phyloP scores from a whole-genome alignment of 2,888 invertebrate genomes.

The Netelia melanura region DNA sequence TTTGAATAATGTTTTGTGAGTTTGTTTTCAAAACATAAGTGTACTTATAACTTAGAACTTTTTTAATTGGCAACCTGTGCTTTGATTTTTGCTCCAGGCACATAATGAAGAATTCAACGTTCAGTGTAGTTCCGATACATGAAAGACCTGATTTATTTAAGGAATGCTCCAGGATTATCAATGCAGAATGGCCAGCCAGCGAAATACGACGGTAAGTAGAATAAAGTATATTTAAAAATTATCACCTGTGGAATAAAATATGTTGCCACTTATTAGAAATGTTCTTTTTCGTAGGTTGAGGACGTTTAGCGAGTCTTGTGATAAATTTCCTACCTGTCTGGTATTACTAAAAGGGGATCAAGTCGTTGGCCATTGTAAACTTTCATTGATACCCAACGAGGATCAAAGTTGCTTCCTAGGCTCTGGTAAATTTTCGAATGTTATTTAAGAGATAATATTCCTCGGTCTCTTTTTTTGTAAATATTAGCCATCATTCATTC shows the following conservation, averaged over 20 bases:
- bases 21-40: constrained; percentile 9
- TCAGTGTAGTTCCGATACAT: constrained; percentile 89
- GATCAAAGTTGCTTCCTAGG: constrained; percentile 92
- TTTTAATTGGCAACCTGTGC: constrained; percentile 19
- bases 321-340: constrained; percentile 90
- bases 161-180: constrained; percentile 91
- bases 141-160: constrained; percentile 89
- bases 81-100: constrained; percentile 68
- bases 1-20: constrained; percentile 65
- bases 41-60: neutral
- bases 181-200: constrained; percentile 95
- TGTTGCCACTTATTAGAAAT: neutral
- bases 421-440: constrained; percentile 85
- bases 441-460: too few species aligned
- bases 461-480: neutral
- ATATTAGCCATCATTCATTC: too few species aligned
- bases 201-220: constrained; percentile 88
- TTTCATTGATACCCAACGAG: constrained; percentile 90
- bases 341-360: constrained; percentile 87
- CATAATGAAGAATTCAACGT: constrained; percentile 77
- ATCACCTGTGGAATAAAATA: constrained; percentile 6
- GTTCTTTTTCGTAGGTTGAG: constrained; percentile 85
- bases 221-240: neutral
- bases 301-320: constrained; percentile 90
- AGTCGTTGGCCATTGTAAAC: constrained; percentile 93